A percentile compares a stretch with the other conserved stretches of the same genome.
These are phyloP conservation scores for Saimiri boliviensis DNA, from an alignment of 2,113 vertebrate species.

Conservation along the genomic window DNA sequence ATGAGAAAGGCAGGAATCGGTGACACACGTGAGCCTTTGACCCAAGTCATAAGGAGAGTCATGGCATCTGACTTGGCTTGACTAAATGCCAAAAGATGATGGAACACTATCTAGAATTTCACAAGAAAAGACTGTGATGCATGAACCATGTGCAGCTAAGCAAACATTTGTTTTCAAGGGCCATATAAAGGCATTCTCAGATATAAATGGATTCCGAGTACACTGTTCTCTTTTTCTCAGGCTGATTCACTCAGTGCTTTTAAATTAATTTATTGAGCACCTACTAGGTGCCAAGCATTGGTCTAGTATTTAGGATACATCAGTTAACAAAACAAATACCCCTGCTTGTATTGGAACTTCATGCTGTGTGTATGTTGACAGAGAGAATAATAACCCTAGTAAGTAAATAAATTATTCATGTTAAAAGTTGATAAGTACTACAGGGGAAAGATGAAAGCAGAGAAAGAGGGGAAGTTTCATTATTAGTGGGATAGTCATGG, in stretches of 20 bases:
- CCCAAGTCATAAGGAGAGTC: neutral
- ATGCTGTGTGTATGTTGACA: neutral
- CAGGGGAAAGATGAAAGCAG: too few relatives aligned
- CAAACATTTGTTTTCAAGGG: neutral
- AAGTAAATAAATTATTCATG: neutral
- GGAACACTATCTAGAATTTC: neutral
- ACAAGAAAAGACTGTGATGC: neutral
- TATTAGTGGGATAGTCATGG: neutral
- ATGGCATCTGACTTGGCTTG: neutral
- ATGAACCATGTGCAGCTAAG: neutral
- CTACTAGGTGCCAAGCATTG: neutral
- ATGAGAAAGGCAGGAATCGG: neutral
- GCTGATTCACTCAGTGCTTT: neutral
- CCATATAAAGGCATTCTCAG: neutral
- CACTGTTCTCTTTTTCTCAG: neutral
- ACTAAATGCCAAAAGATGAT: neutral
- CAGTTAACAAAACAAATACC: neutral
- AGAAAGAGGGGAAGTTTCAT: too few relatives aligned
- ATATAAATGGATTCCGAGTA: neutral
- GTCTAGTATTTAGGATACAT: neutral
- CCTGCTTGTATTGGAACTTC: neutral
- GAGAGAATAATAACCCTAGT: neutral
- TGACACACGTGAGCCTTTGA: neutral
- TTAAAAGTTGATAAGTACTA: neutral
- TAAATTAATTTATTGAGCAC: neutral